Evolutionary conservation across 2,113 vertebrate species (phyloP).

Genomic region (Sinocyclocheilus rhinocerous): DNA sequence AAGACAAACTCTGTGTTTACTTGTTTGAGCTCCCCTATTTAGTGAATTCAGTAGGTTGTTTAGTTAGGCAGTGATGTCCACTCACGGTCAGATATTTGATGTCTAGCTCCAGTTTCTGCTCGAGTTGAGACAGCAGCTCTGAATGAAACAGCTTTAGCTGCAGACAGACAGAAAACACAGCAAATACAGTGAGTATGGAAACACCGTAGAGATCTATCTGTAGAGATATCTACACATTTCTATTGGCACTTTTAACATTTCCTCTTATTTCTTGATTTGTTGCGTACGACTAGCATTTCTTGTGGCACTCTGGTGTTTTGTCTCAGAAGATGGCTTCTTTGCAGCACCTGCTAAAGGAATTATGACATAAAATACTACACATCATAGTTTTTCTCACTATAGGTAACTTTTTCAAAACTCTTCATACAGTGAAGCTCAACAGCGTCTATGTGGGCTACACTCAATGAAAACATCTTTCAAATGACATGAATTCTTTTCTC

Average conservation of each 20-base stretch:
- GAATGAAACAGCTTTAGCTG: constrained; percentile 86
- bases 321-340: background rate
- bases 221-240: background rate
- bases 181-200: background rate
- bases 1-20: background rate
- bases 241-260: background rate
- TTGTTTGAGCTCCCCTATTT: background rate
- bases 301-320: background rate
- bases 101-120: constrained; percentile 85
- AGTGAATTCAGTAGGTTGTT: background rate
- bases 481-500: too few species aligned
- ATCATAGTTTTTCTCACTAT: background rate
- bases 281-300: background rate
- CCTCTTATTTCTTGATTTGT: background rate
- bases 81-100: constrained; percentile 83
- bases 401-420: too few species aligned
- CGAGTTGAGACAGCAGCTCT: constrained; percentile 82
- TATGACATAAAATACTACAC: background rate
- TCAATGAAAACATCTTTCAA: too few species aligned
- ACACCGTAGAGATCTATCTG: too few species aligned
- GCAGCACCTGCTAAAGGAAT: background rate
- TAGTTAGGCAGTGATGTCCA: constrained; percentile 1
- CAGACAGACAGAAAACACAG: constrained; percentile 11
- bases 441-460: too few species aligned
- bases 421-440: too few species aligned